Base-by-base conservation (phyloP, 2,888 invertebrate species). In the Muscina levida region DNA sequence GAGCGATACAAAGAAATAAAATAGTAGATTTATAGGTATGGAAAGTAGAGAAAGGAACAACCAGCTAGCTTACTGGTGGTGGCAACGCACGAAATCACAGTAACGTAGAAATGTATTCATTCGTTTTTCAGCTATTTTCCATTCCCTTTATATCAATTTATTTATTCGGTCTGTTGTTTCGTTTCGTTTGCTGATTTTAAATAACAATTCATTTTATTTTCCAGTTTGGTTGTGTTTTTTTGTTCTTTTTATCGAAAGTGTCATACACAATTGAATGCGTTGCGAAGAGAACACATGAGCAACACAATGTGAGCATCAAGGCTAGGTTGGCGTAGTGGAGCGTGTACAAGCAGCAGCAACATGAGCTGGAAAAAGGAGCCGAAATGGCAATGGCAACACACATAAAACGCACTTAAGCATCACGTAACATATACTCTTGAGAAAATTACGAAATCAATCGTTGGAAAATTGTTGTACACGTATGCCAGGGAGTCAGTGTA, bases 361-460 rank as follows among this genome's bases (percentile, higher is more conserved):
- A 67, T 5, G 31, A 31, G 31, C 31, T 8, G 3, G 31, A 8
- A 31, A 31, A 3, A 31, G 3, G 31, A 31, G 31, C 31, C 8
- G 59, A 57, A 51, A 37, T 46, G 51, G 39, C 39, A 72, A 37
- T 26, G 51, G 51, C 72, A 73, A 56, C 71, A 74, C 71, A 74
- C 17, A 62, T 62, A 62, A 68, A 77, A 74, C 71, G 71, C 73
- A 82, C 53, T 79, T 67, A 74, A 77, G 82, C 74, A 67, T 66
- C 81, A 83, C 82, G 83, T 79, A 82, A 81, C 72, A 67, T 68
- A 83, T 77, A 71, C 84, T 82, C 82, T 76, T n/a, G 83, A 79
- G 84, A 79, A 83, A 79, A 84, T 83, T 83, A 83, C 77, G 68
- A 83, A 83, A 83, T 83, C 83, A 83, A 84, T 83, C 83, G 81